Evolutionary conservation across 2,888 invertebrate species (phyloP).

Genomic region (Hirtodrosophila histrioides): DNA sequence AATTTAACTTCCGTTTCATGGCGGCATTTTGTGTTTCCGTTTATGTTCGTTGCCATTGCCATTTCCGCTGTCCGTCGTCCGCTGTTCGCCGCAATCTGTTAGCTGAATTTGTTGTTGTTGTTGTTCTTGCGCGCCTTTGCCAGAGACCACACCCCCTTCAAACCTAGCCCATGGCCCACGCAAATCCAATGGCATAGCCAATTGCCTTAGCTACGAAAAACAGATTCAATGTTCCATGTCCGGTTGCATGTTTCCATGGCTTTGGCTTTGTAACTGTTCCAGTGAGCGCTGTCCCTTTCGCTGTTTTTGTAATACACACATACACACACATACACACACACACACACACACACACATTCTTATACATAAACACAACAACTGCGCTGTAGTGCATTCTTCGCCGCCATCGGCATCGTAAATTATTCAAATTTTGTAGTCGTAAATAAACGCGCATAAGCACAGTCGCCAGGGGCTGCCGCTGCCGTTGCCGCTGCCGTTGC

Average conservation of each 20-base stretch:
- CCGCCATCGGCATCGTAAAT: constrained; percentile 66
- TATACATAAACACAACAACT: constrained; percentile 3
- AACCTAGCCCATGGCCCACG: constrained; percentile 16
- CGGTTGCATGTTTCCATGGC: constrained; percentile 49
- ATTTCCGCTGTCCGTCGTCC: constrained; percentile 58
- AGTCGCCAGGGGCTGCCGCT: constrained; percentile 39
- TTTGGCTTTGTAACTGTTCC: constrained; percentile 28
- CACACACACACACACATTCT: constrained; percentile 3
- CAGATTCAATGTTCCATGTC: constrained; percentile 68
- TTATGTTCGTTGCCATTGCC: constrained; percentile 57
- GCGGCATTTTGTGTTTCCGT: constrained; percentile 76
- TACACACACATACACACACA: constrained; percentile 5
- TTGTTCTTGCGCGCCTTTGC: constrained; percentile 24
- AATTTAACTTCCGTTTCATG: constrained; percentile 77
- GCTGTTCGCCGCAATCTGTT: constrained; percentile 61
- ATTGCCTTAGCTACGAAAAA: constrained; percentile 44
- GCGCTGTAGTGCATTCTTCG: constrained; percentile 39
- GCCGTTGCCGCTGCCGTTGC: constrained; percentile 20
- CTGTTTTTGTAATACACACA: constrained; percentile 26
- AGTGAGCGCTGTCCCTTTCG: constrained; percentile 30
- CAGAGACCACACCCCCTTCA: constrained; percentile 14
- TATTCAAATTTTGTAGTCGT: constrained; percentile 77
- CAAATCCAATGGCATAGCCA: constrained; percentile 41
- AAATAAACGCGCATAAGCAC: constrained; percentile 73
- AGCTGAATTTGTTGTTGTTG: constrained; percentile 33